Conservation (phyloP, 2,888 invertebrate species). For the Euplexia lucipara region DNA sequence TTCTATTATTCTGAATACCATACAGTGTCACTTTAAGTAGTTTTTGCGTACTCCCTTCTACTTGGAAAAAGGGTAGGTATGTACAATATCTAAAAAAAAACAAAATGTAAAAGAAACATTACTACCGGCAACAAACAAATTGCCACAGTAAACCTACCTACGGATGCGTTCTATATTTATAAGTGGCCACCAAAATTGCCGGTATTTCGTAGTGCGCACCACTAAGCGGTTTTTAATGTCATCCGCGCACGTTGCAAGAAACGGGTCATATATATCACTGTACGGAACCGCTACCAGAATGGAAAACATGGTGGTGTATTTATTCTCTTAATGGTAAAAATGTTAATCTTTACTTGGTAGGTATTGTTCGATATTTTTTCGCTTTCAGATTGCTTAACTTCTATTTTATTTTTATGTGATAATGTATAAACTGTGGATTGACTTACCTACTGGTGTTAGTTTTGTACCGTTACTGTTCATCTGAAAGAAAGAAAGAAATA, state of each 20-base stretch:
- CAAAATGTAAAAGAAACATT: slow-evolving; percentile 6
- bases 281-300: slow-evolving; percentile 64
- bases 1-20: too few species aligned
- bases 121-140: slow-evolving; percentile 36
- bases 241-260: slow-evolving; percentile 77
- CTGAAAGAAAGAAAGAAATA: too few species aligned
- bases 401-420: too few species aligned
- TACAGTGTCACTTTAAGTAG: too few species aligned
- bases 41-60: too few species aligned
- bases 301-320: slow-evolving; percentile 57
- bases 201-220: slow-evolving; percentile 72
- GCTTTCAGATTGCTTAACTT: too few species aligned
- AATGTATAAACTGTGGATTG: too few species aligned
- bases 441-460: too few species aligned
- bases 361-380: slow-evolving; percentile 19
- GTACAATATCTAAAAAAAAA: slow-evolving; percentile 18
- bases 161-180: slow-evolving; percentile 67
- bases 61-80: too few species aligned
- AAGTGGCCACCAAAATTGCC: slow-evolving; percentile 70
- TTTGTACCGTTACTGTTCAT: too few species aligned
- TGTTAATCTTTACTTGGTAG: slow-evolving; percentile 11
- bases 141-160: slow-evolving; percentile 37
- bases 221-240: slow-evolving; percentile 88
- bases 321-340: slow-evolving; percentile 44
- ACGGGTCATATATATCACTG: slow-evolving; percentile 74